Percentiles rank a stretch among this genome's conserved stretches.
phyloP scores from a whole-genome alignment of 2,888 invertebrate genomes.

The Monochamus alternatus region DNA sequence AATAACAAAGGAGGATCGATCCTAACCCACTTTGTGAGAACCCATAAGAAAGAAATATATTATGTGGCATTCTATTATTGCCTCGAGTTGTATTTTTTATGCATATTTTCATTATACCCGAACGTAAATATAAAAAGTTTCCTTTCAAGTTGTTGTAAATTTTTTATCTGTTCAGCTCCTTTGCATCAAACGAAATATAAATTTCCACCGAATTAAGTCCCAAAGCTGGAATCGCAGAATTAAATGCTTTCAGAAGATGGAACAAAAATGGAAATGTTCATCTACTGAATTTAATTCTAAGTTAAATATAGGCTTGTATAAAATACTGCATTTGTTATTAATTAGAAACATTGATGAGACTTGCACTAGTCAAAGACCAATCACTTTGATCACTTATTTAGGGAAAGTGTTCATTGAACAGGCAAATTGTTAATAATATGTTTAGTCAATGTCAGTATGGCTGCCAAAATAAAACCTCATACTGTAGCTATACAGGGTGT shows the following conservation, averaged over 20 bases:
- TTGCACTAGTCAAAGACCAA: too few species aligned
- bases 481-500: too few species aligned
- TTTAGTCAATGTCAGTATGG: too few species aligned
- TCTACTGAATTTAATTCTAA: conserved; percentile 22
- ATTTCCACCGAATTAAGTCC: conserved; percentile 35
- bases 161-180: conserved; percentile 30
- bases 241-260: conserved; percentile 18
- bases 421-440: too few species aligned
- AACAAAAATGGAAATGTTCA: conserved; percentile 29
- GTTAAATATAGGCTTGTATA: conserved; percentile 7
- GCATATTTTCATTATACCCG: conserved; percentile 12
- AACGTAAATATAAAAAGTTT: conserved; percentile 26
- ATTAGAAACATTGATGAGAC: too few species aligned
- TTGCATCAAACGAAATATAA: conserved; percentile 31
- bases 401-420: too few species aligned
- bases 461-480: too few species aligned
- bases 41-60: conserved; percentile 21
- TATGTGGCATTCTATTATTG: conserved; percentile 20
- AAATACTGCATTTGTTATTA: neutral
- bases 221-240: conserved; percentile 32
- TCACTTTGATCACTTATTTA: too few species aligned
- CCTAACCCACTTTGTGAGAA: neutral
- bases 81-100: conserved; percentile 16
- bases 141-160: conserved; percentile 25
- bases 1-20: conserved; percentile 25